phyloP scores from a whole-genome alignment of 2,797 vertebrate genomes.

The Sebastes aleutianus region DNA sequence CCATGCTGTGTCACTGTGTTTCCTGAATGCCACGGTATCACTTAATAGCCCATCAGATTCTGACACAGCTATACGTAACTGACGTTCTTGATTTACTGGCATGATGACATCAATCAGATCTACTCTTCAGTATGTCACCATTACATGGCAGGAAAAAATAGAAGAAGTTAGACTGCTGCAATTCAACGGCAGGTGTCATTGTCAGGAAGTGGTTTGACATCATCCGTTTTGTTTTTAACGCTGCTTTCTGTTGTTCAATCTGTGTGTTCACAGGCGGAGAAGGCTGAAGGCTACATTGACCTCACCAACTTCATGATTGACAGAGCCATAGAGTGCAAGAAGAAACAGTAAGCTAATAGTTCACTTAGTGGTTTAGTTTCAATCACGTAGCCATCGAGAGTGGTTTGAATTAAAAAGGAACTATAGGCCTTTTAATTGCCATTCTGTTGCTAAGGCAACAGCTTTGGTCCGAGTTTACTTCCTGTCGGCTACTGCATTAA shows the following conservation, averaged over 20 bases:
- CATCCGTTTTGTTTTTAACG: background rate
- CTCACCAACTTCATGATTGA: conserved; percentile 94
- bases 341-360: conserved; percentile 91
- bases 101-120: background rate
- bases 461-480: too few relatives aligned
- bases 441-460: too few relatives aligned
- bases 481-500: too few relatives aligned
- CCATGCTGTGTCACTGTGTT: background rate
- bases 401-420: background rate
- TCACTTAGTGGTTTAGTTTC: background rate
- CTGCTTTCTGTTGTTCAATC: conserved; percentile 17
- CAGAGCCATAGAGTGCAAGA: conserved; percentile 94
- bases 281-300: conserved; percentile 96
- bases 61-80: background rate
- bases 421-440: background rate
- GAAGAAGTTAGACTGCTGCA: conserved; percentile 13
- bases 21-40: conserved; percentile 26
- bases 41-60: conserved; percentile 4
- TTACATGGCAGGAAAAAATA: conserved; percentile 2
- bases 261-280: conserved; percentile 88
- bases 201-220: conserved; percentile 60
- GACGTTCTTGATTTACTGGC: conserved; percentile 9
- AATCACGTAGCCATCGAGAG: background rate
- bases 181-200: background rate
- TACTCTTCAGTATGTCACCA: background rate